Evolutionary conservation across 1,140 invertebrate species (phyloP).

Genomic region (Magallana ariakensis): DNA sequence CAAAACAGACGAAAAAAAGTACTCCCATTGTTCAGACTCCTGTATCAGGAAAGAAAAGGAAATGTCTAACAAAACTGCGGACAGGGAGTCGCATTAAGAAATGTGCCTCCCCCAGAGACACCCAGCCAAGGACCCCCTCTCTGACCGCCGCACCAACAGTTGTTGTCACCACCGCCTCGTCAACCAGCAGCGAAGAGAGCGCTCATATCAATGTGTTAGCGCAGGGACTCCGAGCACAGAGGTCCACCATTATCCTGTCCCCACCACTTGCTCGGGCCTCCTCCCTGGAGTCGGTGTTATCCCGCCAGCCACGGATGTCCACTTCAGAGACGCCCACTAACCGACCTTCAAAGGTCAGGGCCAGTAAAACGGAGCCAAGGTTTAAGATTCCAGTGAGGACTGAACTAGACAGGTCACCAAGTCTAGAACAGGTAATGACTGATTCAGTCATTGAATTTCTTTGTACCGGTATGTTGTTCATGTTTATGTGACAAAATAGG

Average conservation of each 20-base stretch:
- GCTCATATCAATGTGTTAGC: neutral
- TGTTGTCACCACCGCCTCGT: neutral
- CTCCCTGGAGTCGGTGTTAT: neutral
- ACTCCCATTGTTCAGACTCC: neutral
- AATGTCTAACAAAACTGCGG: neutral
- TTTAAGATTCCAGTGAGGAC: conserved; percentile 11
- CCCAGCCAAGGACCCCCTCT: neutral
- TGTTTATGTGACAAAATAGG: no score
- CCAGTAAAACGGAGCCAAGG: conserved; percentile 5
- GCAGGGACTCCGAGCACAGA: neutral
- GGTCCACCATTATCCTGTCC: neutral
- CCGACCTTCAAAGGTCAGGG: neutral
- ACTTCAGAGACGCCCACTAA: neutral
- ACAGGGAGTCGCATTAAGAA: neutral
- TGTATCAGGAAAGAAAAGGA: conserved; percentile 22
- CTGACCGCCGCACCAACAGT: neutral
- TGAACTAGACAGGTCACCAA: neutral
- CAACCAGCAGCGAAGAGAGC: neutral
- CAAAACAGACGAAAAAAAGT: neutral
- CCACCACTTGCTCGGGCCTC: neutral
- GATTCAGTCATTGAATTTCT: no score
- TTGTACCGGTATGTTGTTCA: no score
- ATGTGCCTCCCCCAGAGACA: neutral
- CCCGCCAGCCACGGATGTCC: neutral
- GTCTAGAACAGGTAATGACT: neutral